phyloP scores from a whole-genome alignment of 2,888 invertebrate species.

The Morinoia aosen region DNA sequence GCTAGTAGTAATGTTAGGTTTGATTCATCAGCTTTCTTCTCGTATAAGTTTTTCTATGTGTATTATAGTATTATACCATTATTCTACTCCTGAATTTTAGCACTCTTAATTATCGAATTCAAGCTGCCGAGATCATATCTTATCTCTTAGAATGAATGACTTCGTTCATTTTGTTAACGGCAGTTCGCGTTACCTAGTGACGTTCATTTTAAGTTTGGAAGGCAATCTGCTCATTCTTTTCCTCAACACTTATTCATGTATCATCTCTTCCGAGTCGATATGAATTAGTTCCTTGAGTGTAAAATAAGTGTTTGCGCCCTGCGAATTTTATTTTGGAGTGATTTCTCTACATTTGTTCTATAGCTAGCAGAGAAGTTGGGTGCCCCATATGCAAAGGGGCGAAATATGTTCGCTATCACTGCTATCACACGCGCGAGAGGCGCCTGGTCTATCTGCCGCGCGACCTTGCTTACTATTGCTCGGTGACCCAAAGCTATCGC shows the following conservation, averaged over 20 bases:
- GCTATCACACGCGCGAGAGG: neutral
- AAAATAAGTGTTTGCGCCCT: neutral
- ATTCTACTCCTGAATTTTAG: neutral
- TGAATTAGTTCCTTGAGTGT: neutral
- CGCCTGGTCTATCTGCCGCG: neutral
- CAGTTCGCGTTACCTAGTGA: neutral
- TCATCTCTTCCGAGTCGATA: neutral
- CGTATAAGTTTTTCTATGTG: neutral
- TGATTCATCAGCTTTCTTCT: neutral
- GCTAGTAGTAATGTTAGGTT: neutral
- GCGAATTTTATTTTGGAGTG: neutral
- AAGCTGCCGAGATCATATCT: neutral
- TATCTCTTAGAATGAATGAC: neutral
- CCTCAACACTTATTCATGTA: neutral
- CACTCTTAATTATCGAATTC: neutral
- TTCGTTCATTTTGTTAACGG: neutral
- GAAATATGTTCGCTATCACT: neutral
- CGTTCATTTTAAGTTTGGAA: neutral
- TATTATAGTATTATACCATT: neutral
- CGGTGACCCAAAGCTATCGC: neutral
- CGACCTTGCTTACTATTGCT: constrained; percentile 9
- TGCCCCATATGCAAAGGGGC: neutral
- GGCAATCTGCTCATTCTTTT: neutral
- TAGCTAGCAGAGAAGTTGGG: neutral
- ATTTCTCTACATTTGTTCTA: neutral